A percentile compares a stretch with the other conserved stretches of the same genome.
Evolutionary conservation across 2,888 invertebrate genomes (phyloP).

Genomic region (Perizoma flavofasciatum): DNA sequence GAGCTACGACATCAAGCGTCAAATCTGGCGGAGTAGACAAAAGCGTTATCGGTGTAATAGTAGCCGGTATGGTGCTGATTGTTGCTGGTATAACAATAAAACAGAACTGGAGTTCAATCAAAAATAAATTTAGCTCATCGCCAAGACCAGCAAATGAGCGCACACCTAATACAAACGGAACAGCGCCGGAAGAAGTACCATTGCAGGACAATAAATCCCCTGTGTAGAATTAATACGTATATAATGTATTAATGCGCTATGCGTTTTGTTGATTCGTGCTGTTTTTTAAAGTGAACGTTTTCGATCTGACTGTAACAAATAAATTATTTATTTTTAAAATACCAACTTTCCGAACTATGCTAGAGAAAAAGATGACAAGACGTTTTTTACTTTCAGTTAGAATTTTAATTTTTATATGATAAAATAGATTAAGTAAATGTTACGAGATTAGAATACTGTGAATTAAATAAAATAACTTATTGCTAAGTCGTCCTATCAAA

Average conservation of each 20-base stretch:
- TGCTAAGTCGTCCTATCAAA: neutral
- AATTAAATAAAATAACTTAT: slow-evolving; percentile 11
- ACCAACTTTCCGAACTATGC: slow-evolving; percentile 14
- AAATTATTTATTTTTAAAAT: slow-evolving; percentile 49
- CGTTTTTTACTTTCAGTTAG: slow-evolving; percentile 11
- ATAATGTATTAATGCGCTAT: slow-evolving; percentile 34
- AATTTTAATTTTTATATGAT: slow-evolving; percentile 21
- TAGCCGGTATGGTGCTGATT: slow-evolving; percentile 79
- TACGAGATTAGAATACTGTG: slow-evolving; percentile 14
- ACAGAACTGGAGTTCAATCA: slow-evolving; percentile 83
- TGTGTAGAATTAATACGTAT: slow-evolving; percentile 50
- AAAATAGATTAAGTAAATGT: slow-evolving; percentile 14
- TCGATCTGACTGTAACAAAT: slow-evolving; percentile 69
- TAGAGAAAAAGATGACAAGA: slow-evolving; percentile 11
- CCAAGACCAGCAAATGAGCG: slow-evolving; percentile 65
- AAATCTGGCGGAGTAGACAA: slow-evolving; percentile 79
- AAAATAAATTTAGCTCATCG: slow-evolving; percentile 66
- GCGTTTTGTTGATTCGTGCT: slow-evolving; percentile 33
- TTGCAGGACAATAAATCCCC: slow-evolving; percentile 71
- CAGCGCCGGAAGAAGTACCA: slow-evolving; percentile 72
- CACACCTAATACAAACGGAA: slow-evolving; percentile 58
- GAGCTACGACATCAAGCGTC: slow-evolving; percentile 59
- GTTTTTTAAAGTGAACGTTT: slow-evolving; percentile 51
- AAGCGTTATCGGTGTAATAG: slow-evolving; percentile 80
- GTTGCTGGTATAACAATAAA: slow-evolving; percentile 81